Evolutionary conservation across 2,797 vertebrate species (phyloP).

Genomic region (Morus bassanus): DNA sequence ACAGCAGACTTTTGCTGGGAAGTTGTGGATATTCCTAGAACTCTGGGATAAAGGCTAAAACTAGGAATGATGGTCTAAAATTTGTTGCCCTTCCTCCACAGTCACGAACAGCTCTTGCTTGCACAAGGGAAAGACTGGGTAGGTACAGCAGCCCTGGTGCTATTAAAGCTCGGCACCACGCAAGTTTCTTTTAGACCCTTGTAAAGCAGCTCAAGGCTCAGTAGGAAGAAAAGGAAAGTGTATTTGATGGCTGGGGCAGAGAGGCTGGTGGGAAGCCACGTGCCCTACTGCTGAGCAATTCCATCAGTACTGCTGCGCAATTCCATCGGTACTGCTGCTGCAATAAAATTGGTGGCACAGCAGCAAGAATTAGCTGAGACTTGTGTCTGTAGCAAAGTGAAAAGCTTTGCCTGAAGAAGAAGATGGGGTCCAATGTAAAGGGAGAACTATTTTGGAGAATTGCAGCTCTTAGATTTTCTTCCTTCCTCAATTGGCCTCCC

Average conservation of each 20-base stretch:
- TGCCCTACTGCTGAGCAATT: not conserved
- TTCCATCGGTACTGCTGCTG: not conserved
- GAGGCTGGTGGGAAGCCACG: not conserved
- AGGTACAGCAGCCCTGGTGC: not conserved
- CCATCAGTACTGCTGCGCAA: not conserved
- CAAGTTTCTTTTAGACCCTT: not conserved
- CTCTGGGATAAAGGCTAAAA: not conserved
- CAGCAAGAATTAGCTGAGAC: not conserved
- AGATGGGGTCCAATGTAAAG: not conserved
- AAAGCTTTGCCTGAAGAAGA: not conserved
- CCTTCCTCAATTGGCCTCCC: not conserved
- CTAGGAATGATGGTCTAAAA: not conserved
- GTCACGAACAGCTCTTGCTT: not conserved
- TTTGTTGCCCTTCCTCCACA: not conserved
- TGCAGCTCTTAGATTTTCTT: slow-evolving; percentile 2
- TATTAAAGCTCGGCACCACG: not conserved
- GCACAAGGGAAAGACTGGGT: fast-evolving
- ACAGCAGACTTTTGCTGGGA: not conserved
- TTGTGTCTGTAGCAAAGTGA: not conserved
- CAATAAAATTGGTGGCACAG: not conserved
- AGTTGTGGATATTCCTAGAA: not conserved
- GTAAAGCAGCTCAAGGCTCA: not conserved
- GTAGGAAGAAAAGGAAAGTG: not conserved
- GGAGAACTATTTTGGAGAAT: slow-evolving; percentile 1
- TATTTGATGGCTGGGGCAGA: not conserved